Evolutionary conservation across 2,888 invertebrate genomes (phyloP), one percentile per base, ranked within the genome.

Genomic region (Ormia ochracea): DNA sequence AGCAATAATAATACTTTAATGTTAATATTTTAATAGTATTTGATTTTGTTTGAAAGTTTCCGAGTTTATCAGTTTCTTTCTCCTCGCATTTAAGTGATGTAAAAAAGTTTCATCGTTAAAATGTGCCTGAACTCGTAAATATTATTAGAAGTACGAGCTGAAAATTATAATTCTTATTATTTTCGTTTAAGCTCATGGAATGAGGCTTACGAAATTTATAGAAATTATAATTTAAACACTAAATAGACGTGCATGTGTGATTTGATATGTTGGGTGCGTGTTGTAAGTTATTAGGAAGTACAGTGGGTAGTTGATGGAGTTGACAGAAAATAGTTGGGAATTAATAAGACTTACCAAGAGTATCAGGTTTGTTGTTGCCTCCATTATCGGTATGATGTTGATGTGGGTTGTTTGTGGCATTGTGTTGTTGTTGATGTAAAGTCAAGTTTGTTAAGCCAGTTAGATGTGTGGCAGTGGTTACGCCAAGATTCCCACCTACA

Each of bases 331-430:
- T 68, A 48, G 58, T 58, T 10, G 14, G 58, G 58, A 14, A 52
- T 61, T 58, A 61, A 26, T 6, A 56, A 58, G 76, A 76, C 87
- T 86, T 83, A 87, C 87, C 88, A 85, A 86, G 86, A 56, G 87
- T 87, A 85, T 88, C 87, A 65, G 88, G 86, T 82, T 86, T 86
- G 56, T 50, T 77, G 56, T 26, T 69, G 84, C 86, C 85, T 82
- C 63, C 73, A 69, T 82, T 83, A 80, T 85, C 85, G 81, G 82
- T 81, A 68, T 83, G 82, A 78, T 83, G 83, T 77, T 83, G 80
- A 26, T 85, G 87, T 41, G 45, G 28, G 56, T 69, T 61, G 63
- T 69, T 68, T 43, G 36, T 4, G 41, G 33, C 50, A 43, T 43
- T 63, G n/a, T 56, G 38, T 10, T 72, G 78, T 12, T 81, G 79